These are phyloP conservation scores for Anniella stebbinsi DNA, from an alignment of 2,797 vertebrate genomes.

Conservation along the genomic window DNA sequence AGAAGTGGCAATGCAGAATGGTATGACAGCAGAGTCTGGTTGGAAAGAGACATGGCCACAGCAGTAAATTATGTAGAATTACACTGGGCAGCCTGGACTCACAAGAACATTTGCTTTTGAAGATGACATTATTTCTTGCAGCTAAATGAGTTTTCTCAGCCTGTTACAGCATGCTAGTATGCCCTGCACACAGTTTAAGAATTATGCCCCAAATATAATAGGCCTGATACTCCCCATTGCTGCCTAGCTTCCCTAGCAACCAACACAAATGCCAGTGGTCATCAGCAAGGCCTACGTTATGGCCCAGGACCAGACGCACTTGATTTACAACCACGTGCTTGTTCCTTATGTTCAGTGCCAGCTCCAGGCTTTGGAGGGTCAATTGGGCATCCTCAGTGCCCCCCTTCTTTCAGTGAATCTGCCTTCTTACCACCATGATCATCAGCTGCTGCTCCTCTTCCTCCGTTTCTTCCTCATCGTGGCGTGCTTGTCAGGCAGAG, in stretches of 20 bases:
- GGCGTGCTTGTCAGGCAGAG: too few relatives aligned
- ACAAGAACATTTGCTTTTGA: background rate
- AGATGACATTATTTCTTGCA: background rate
- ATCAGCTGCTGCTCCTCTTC: too few relatives aligned
- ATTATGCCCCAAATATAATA: too few relatives aligned
- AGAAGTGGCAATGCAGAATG: background rate
- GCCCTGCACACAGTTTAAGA: too few relatives aligned
- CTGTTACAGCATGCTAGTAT: background rate
- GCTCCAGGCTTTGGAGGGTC: too few relatives aligned
- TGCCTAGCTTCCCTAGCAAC: background rate
- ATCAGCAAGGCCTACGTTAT: background rate
- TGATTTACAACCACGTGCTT: background rate
- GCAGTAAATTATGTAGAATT: background rate
- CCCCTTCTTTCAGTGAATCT: too few relatives aligned
- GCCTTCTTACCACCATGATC: too few relatives aligned
- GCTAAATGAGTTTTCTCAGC: background rate
- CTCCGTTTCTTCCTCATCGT: background rate
- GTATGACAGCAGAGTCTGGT: background rate
- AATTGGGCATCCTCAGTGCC: too few relatives aligned
- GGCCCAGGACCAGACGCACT: too few relatives aligned
- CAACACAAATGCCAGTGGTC: background rate
- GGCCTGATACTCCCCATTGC: background rate
- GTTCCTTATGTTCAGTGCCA: background rate
- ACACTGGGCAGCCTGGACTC: background rate
- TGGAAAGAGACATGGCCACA: background rate